A percentile compares a stretch with the other conserved stretches of the same genome.
These are phyloP conservation scores for Drosophila paucipuncta DNA, from an alignment of 2,888 invertebrate genomes.

Conservation along the genomic window DNA sequence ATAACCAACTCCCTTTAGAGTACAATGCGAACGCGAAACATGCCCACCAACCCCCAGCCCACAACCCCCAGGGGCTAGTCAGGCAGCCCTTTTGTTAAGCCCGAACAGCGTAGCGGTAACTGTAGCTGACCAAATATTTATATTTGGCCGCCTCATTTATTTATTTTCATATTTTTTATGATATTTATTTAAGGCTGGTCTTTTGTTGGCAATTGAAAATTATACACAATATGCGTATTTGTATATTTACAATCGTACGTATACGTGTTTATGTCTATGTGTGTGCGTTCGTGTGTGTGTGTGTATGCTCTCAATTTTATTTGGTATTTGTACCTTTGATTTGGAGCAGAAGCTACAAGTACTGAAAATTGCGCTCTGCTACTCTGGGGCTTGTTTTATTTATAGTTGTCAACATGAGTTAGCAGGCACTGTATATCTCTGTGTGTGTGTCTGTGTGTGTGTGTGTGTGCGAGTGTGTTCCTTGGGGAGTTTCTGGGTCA, in stretches of 20 bases:
- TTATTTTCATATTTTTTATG: conserved; percentile 75
- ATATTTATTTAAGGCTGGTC: conserved; percentile 65
- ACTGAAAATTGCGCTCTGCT: conserved; percentile 16
- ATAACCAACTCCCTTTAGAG: conserved; percentile 43
- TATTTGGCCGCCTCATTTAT: conserved; percentile 66
- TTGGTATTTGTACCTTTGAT: conserved; percentile 27
- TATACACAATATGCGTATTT: conserved; percentile 19
- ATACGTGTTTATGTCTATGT: not conserved
- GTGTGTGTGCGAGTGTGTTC: conserved; percentile 36
- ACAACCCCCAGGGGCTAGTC: conserved; percentile 5
- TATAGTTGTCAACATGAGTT: conserved; percentile 67
- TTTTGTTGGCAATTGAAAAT: conserved; percentile 43
- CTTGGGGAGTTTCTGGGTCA: conserved; percentile 67
- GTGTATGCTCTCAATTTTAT: conserved; percentile 26
- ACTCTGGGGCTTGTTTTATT: conserved; percentile 44
- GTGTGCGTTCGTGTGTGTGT: not conserved
- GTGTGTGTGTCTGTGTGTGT: not conserved
- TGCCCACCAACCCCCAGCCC: not conserved
- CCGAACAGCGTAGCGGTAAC: conserved; percentile 47
- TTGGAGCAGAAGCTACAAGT: conserved; percentile 46
- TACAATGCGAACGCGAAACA: conserved; percentile 10
- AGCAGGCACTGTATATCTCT: conserved; percentile 31
- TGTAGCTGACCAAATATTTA: conserved; percentile 77
- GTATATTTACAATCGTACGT: not conserved
- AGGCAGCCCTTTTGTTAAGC: conserved; percentile 66